A percentile compares a stretch with the other conserved stretches of the same genome.
These are phyloP conservation scores for Stomatorhinus walkeri DNA, from an alignment of 2,797 vertebrate genomes.

Conservation along the genomic window DNA sequence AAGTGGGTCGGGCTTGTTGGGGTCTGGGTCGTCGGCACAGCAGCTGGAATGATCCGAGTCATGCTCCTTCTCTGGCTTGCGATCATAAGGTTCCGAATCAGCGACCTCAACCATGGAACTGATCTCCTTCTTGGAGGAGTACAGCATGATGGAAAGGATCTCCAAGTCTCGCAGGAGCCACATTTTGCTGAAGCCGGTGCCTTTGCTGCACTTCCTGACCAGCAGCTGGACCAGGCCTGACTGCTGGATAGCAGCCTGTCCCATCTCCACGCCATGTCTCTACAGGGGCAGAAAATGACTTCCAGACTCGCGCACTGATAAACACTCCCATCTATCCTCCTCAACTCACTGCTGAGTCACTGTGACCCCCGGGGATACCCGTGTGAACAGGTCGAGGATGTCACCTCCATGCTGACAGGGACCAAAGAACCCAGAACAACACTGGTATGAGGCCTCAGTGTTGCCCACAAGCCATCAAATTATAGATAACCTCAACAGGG, in stretches of 20 bases:
- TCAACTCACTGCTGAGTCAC: neutral
- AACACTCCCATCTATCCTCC: neutral
- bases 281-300: constrained; percentile 36
- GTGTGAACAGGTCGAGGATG: neutral
- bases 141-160: constrained; percentile 95
- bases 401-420: neutral
- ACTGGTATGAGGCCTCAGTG: neutral
- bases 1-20: constrained; percentile 77
- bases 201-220: constrained; percentile 94
- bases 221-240: constrained; percentile 83
- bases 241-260: constrained; percentile 75
- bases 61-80: constrained; percentile 65
- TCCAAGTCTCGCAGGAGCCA: constrained; percentile 93
- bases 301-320: neutral
- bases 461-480: neutral
- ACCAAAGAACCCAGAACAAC: neutral
- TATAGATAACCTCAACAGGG: neutral
- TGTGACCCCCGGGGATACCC: neutral
- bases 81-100: constrained; percentile 54
- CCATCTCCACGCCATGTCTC: constrained; percentile 78
- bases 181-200: constrained; percentile 94
- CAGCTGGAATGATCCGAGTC: constrained; percentile 69
- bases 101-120: constrained; percentile 72
- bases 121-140: constrained; percentile 91
- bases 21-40: constrained; percentile 63